A percentile compares a stretch with the other conserved stretches of the same genome.
phyloP scores from a whole-genome alignment of 1,140 invertebrate species.

The Musca domestica region DNA sequence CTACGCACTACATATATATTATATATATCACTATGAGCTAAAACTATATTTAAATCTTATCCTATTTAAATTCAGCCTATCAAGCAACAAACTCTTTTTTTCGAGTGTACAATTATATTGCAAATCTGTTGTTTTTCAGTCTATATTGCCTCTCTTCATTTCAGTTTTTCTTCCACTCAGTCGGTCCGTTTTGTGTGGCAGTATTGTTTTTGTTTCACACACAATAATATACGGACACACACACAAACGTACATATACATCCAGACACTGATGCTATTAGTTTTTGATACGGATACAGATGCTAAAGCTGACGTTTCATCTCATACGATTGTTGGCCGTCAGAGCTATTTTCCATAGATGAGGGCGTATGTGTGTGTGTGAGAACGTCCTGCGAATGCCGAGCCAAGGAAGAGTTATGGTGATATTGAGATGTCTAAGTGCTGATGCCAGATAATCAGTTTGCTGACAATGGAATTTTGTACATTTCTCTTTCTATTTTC shows the following conservation, averaged over 20 bases:
- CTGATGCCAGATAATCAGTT: slow-evolving; percentile 20
- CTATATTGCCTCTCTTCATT: not conserved
- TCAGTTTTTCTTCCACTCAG: not conserved
- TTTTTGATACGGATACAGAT: not conserved
- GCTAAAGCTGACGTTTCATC: slow-evolving; percentile 1
- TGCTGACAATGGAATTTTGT: slow-evolving; percentile 15
- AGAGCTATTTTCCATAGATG: not conserved
- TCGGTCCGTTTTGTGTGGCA: not conserved
- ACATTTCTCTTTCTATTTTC: too few species aligned
- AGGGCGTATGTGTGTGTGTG: too few species aligned
- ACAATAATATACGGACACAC: too few species aligned
- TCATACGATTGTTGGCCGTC: slow-evolving; percentile 1
- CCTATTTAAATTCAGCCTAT: too few species aligned
- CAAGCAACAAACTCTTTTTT: too few species aligned
- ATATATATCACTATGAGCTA: too few species aligned
- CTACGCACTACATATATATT: too few species aligned
- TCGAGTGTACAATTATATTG: slow-evolving; percentile 8
- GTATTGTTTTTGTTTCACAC: not conserved
- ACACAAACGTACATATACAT: too few species aligned
- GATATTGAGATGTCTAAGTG: slow-evolving; percentile 20
- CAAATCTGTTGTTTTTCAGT: slow-evolving; percentile 15
- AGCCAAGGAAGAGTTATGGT: slow-evolving; percentile 10
- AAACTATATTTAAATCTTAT: too few species aligned
- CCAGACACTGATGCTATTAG: too few species aligned
- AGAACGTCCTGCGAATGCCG: not conserved